Evolutionary conservation across 2,797 vertebrate genomes (phyloP).

Genomic region (Ctenopoma multispine): DNA sequence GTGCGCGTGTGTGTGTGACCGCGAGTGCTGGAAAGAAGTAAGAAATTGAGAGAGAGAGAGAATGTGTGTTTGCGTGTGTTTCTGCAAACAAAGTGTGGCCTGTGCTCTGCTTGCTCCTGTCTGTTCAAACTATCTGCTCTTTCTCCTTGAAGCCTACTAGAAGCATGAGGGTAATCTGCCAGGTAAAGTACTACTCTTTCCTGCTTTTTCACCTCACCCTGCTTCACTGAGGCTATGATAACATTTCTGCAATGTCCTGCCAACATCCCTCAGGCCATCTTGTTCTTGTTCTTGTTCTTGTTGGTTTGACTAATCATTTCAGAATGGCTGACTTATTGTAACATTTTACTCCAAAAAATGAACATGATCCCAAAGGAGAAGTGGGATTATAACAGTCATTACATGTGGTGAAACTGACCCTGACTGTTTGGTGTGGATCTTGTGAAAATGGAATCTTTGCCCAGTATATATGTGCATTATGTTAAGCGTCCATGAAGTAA

Average conservation of each 20-base stretch:
- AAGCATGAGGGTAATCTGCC: conserved; percentile 99
- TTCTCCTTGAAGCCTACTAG: conserved; percentile 99
- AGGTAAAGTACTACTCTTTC: conserved; percentile 95
- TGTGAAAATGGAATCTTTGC: conserved; percentile 79
- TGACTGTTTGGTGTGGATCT: conserved; percentile 75
- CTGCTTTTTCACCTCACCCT: conserved; percentile 80
- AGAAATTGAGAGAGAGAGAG: background rate
- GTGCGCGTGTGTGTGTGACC: conserved; percentile 13
- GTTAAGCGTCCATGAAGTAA: conserved; percentile 67
- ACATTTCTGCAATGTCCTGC: conserved; percentile 80
- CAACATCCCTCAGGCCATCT: conserved; percentile 58
- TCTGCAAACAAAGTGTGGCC: conserved; percentile 64
- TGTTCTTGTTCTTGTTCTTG: conserved; percentile 39
- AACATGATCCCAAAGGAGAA: conserved; percentile 40
- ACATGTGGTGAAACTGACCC: conserved; percentile 32
- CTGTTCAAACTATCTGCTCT: conserved; percentile 95
- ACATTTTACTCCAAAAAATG: conserved; percentile 34
- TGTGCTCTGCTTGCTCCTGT: conserved; percentile 86
- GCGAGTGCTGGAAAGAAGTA: background rate
- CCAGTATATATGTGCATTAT: conserved; percentile 69
- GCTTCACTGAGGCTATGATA: conserved; percentile 80
- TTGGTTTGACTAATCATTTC: conserved; percentile 67
- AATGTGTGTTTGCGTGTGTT: conserved; percentile 36
- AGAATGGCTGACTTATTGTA: conserved; percentile 45
- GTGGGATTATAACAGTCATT: conserved; percentile 45